Evolutionary conservation across 2,797 vertebrate species (phyloP), one percentile per base, ranked within the genome.

Genomic region (Myotis vivesi): DNA sequence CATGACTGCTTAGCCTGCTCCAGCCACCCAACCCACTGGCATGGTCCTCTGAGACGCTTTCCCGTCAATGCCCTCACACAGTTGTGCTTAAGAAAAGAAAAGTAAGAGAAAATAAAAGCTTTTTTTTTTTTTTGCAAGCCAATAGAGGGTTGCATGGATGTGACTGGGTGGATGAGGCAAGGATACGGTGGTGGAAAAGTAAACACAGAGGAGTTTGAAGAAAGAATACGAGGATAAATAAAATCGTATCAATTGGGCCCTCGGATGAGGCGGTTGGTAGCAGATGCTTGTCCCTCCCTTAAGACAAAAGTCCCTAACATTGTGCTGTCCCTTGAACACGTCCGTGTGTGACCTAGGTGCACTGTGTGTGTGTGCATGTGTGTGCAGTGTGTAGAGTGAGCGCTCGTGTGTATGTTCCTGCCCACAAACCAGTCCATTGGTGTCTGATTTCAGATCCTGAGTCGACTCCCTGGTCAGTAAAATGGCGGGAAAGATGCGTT

Each of bases 401-500:
- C 9, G 25, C 3, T 44, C 15, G 51, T 69, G 91, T 92, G 49
- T 93, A 79, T 97, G 93, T 97, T 96, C 97, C 94, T 97, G 97
- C 97, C 97, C 98, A 97, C 97, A 95, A 96, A 97, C 97, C 97
- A 98, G 97, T 97, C 97, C 80, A 96, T 57, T 97, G 97, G 95
- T 84, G 97, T 97, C 97, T 97, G 97, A 97, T 98, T 98, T 98
- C 98, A 98, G 97, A 98, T 98, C 98, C 98, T 98, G 98, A 98
- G 98, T 98, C 97, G 98, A 97, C 98, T 98, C 98, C 98, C 98
- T 98, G 97, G 97, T 96, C 97, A 97, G 94, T 95, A 97, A 89
- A 96, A 97, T 97, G 97, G 97, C 94, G 97, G 97, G 97, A 97
- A 97, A 95, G 95, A 95, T 96, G 92, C 92, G 95, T 97, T 96